phyloP scores from a whole-genome alignment of 1,140 invertebrate species.

The Tyrophagus putrescentiae region DNA sequence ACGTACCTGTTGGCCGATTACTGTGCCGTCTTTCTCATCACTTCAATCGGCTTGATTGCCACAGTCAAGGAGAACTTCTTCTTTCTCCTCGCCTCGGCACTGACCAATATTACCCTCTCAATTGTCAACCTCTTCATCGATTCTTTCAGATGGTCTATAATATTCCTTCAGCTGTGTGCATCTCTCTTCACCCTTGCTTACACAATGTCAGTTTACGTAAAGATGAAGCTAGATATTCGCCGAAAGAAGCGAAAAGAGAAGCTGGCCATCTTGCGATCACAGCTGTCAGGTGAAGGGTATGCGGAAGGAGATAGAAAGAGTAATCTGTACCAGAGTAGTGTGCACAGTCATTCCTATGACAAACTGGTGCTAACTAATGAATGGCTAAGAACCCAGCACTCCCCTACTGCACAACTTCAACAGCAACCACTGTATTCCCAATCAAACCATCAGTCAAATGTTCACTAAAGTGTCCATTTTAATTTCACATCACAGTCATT shows the following conservation, averaged over 20 bases:
- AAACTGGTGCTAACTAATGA: conserved; percentile 7
- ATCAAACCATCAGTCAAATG: no score
- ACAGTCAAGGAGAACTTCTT: conserved; percentile 20
- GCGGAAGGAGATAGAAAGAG: background rate
- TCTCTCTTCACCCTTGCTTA: conserved; percentile 17
- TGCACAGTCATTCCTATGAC: background rate
- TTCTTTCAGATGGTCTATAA: conserved; percentile 15
- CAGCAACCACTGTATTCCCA: no score
- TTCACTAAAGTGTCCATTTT: no score
- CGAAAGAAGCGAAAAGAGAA: background rate
- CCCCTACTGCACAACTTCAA: no score
- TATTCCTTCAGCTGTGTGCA: conserved; percentile 13
- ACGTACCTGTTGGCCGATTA: background rate
- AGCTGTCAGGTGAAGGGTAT: background rate
- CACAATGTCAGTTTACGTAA: conserved; percentile 3
- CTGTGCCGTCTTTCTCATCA: background rate
- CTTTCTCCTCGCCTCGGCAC: conserved; percentile 5
- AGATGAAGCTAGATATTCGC: conserved; percentile 11
- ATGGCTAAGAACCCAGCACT: background rate
- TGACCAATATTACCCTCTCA: background rate
- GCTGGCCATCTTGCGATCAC: background rate
- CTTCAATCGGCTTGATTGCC: background rate
- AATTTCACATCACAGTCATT: no score
- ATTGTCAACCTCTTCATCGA: background rate
- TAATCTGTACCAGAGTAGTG: background rate